Base-by-base conservation (phyloP, 2,888 invertebrate genomes). In the Luperina testacea region DNA sequence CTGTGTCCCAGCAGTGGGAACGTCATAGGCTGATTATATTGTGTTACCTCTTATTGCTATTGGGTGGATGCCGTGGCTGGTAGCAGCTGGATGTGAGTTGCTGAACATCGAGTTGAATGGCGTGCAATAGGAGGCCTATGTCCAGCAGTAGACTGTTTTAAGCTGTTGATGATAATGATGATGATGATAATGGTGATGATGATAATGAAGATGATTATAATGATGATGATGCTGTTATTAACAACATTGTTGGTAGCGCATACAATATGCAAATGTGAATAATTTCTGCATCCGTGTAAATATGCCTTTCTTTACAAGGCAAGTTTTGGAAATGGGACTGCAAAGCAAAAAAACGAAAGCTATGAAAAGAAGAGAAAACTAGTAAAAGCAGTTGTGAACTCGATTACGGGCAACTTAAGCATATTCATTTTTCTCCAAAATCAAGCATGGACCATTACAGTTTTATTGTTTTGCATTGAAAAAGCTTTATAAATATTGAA, bases 341-440 rank as follows among this genome's bases (percentile, higher is more conserved):
- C 57, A 17, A 38, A 2, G 8, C 27, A 45, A 27, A 80, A 65
- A 65, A 51, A n/a, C 8, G 1, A 53, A 48, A 59, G 24, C 57
- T 24, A 42, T 27, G 8, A 53, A 78, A 53, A 51, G 68, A n/a
- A 51, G 17, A 59, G 48, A 74, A 81, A 79, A n/a, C 8, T 45
- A 4, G 5, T 20, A 59, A 74, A 51, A 74, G 48, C 42, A 38
- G 27, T 42, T 59, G 4, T 32, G 13, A 65, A 51, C n/a, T 59
- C 8, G n/a, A 67, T 75, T 59, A 59, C 15, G n/a, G 5, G 27
- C 20, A 63, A 71, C 78, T 53, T 51, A 51, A 70, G 51, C 38
- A 9, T 42, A 75, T 48, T n/a, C 2, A 17, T 27, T 59, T 67
- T 63, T 32, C 15, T 67, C 27, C 24, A n/a, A 59, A 67, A 59